Evolutionary conservation across 2,888 invertebrate species (phyloP).

Genomic region (Thymelicus acteon): DNA sequence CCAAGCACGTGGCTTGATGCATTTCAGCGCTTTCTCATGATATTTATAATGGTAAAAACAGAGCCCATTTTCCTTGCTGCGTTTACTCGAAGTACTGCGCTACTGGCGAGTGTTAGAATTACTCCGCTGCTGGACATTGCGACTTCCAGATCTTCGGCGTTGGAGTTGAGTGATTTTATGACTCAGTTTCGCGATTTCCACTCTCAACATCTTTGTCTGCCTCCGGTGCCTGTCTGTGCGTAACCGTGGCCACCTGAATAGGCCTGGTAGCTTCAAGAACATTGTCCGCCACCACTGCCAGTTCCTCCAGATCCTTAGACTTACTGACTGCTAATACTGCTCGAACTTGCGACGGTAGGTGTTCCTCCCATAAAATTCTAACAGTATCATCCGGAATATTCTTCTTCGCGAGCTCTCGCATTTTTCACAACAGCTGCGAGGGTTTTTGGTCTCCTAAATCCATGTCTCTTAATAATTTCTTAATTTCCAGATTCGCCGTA

Average conservation of each 20-base stretch:
- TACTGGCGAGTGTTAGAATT: background rate
- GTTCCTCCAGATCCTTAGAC: conserved; percentile 8
- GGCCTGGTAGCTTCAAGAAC: conserved; percentile 4
- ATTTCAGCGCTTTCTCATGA: no score
- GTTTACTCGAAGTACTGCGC: background rate
- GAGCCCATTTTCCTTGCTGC: background rate
- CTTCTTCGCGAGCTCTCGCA: conserved; percentile 6
- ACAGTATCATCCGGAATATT: conserved; percentile 15
- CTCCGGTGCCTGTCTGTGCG: background rate
- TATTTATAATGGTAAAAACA: no score
- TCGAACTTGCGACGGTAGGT: conserved; percentile 15
- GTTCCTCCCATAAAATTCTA: conserved; percentile 4
- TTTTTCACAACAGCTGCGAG: conserved; percentile 1
- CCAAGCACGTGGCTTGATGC: background rate
- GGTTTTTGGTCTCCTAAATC: background rate
- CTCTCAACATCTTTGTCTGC: background rate
- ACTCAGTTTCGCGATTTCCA: background rate
- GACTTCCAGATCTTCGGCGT: background rate
- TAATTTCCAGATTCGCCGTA: background rate
- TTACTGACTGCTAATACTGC: conserved; percentile 15
- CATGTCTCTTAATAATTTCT: conserved; percentile 20
- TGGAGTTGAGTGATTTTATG: background rate
- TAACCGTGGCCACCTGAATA: background rate
- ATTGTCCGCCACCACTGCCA: conserved; percentile 7
- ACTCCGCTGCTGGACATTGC: background rate